These are phyloP conservation scores for Ruditapes philippinarum DNA, from an alignment of 1,140 invertebrate species.

Conservation along the genomic window DNA sequence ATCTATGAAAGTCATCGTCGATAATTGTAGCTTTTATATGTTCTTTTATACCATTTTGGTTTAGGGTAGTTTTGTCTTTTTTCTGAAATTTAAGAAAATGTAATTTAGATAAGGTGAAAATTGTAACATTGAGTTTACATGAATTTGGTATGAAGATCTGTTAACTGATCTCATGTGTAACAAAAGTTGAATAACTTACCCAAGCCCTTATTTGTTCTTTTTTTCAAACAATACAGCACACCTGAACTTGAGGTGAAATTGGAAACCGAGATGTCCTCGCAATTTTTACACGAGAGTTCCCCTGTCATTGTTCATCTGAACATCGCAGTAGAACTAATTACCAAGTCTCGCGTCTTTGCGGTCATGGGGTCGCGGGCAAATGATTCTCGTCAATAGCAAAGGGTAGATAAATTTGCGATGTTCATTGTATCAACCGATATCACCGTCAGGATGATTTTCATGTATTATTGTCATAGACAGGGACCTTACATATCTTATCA, in stretches of 20 bases:
- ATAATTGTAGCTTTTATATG: no score
- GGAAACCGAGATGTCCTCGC: slow-evolving; percentile 1
- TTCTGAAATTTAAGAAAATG: no score
- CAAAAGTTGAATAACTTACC: not conserved
- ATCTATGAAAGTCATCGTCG: no score
- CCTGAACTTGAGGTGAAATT: slow-evolving; percentile 13
- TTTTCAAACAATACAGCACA: slow-evolving; percentile 3
- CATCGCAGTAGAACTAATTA: slow-evolving; percentile 1
- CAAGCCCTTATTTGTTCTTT: slow-evolving; percentile 24
- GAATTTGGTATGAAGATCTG: not conserved
- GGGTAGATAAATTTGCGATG: slow-evolving; percentile 23
- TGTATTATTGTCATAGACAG: slow-evolving; percentile 4
- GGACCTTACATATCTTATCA: slow-evolving; percentile 21
- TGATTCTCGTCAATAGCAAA: not conserved
- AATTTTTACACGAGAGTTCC: slow-evolving; percentile 1
- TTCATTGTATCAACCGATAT: slow-evolving; percentile 1
- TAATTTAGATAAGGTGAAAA: no score
- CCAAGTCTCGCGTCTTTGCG: slow-evolving; percentile 16
- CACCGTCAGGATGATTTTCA: not conserved
- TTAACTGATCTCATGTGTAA: not conserved
- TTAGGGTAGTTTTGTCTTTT: no score
- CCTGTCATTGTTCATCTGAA: slow-evolving; percentile 1
- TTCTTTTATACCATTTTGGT: no score
- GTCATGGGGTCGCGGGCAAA: slow-evolving; percentile 32
- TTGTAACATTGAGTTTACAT: no score